Base-by-base conservation (phyloP, 1,140 invertebrate genomes). In the fruit fly (Drosophila melanogaster) region DNA sequence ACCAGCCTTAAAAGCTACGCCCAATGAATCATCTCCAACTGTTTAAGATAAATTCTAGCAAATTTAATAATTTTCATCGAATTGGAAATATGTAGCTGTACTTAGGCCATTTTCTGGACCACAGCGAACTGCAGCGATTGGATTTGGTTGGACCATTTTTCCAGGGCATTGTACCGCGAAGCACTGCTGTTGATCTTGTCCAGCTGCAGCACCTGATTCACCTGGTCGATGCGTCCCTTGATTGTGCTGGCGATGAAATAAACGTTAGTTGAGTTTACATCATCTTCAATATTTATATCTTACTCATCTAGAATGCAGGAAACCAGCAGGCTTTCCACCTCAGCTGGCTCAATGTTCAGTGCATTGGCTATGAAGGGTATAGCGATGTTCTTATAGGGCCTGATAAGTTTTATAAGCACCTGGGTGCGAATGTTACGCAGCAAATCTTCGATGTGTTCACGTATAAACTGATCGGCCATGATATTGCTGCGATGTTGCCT, bases 401-500 rank as follows among this genome's bases (percentile, higher is more conserved):
- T 98, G 66, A 99, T 99, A 47, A 99, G 93, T 93, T 99, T 99
- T 50, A 99, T 98, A 26, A 99, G 93, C 59, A 99, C 98, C 93
- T 97, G 98, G n/a, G 98, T 99, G 67, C 99, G 94, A 81, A 99
- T 99, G 93, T 99, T 99, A 44, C 97, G 94, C 47, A 99, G 93
- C 35, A 99, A 93, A 94, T 99, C 99, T 95, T 99, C 99, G 92
- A 99, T 99, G 90, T 99, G 98, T 93, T 99, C 99, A 84, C 98
- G 94, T 87, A 99, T 99, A 92, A 99, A 99, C 6, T 98, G 98
- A 94, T 99, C 99, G 91, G 98, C 98, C 98, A 99, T 99, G 56
- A 99, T 99, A 91, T 97, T 98, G 90, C 97, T 97, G 75, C 97
- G 95, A 93, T 99, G 99, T 90, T 97, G 96, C 90, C 98, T 97